phyloP scores from a whole-genome alignment of 2,113 vertebrate genomes.

The Salminus brasiliensis region DNA sequence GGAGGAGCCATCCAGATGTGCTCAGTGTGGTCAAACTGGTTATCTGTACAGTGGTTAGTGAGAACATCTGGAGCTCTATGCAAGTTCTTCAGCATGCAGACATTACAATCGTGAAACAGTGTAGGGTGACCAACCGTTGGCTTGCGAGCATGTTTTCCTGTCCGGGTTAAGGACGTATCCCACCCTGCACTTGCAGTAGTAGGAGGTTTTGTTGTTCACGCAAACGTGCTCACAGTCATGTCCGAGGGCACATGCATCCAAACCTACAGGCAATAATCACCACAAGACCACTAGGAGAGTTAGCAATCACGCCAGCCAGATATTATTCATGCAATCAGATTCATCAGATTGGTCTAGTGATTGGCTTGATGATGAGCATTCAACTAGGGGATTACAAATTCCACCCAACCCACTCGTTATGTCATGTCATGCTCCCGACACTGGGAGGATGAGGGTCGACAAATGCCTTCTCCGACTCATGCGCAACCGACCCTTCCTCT shows the following conservation, averaged over 20 bases:
- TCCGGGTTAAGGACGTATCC: slow-evolving; percentile 81
- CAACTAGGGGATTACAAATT: neutral
- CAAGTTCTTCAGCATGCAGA: neutral
- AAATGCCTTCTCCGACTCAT: too few relatives aligned
- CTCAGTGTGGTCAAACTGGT: too few relatives aligned
- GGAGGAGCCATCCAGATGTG: neutral
- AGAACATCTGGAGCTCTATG: neutral
- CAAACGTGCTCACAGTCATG: slow-evolving; percentile 83
- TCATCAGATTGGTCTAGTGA: neutral
- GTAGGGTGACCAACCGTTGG: slow-evolving; percentile 62
- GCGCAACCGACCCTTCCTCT: too few relatives aligned
- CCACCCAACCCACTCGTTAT: too few relatives aligned
- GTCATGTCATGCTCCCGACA: too few relatives aligned
- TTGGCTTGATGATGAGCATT: neutral
- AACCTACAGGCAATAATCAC: slow-evolving; percentile 68
- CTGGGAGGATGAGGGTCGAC: too few relatives aligned
- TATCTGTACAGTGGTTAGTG: neutral
- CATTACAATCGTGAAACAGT: neutral
- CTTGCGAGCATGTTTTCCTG: slow-evolving; percentile 78
- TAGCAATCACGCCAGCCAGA: neutral
- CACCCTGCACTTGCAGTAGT: slow-evolving; percentile 75
- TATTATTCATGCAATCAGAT: neutral
- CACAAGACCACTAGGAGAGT: slow-evolving; percentile 31
- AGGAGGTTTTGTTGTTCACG: slow-evolving; percentile 68
- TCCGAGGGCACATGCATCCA: slow-evolving; percentile 73